Evolutionary conservation across 2,888 invertebrate genomes (phyloP).

Genomic region (Homarus gammarus): DNA sequence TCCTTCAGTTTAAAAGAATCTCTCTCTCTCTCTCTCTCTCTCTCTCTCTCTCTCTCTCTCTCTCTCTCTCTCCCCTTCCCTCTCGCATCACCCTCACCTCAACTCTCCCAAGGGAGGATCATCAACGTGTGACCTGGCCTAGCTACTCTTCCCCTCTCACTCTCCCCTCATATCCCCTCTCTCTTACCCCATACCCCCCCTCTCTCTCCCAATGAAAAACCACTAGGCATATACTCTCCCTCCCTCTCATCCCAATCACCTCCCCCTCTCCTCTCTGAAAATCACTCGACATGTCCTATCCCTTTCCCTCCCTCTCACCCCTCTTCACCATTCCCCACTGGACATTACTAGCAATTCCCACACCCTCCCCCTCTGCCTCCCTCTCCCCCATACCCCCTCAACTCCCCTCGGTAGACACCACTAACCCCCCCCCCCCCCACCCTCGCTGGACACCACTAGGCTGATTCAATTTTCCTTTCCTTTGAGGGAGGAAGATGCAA

Average conservation of each 20-base stretch:
- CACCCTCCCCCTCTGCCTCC: neutral
- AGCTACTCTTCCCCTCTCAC: neutral
- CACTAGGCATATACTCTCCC: no score
- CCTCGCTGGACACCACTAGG: no score
- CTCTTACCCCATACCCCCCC: neutral
- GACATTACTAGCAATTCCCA: neutral
- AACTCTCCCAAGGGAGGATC: neutral
- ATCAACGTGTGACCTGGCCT: neutral
- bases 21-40: no score
- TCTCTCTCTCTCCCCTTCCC: no score
- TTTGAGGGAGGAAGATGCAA: no score
- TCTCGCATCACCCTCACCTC: neutral
- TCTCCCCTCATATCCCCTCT: neutral
- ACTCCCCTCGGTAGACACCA: no score
- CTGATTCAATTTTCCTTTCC: no score
- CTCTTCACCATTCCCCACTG: neutral
- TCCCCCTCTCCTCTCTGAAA: neutral
- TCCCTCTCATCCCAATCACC: neutral
- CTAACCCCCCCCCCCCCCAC: no score
- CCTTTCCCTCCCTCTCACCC: neutral
- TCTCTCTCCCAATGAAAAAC: neutral
- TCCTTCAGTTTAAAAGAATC: no score
- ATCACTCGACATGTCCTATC: neutral
- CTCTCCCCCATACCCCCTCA: neutral
- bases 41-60: no score